These are phyloP conservation scores for Bacillus rossius DNA, from an alignment of 1,140 invertebrate genomes.

Conservation along the genomic window DNA sequence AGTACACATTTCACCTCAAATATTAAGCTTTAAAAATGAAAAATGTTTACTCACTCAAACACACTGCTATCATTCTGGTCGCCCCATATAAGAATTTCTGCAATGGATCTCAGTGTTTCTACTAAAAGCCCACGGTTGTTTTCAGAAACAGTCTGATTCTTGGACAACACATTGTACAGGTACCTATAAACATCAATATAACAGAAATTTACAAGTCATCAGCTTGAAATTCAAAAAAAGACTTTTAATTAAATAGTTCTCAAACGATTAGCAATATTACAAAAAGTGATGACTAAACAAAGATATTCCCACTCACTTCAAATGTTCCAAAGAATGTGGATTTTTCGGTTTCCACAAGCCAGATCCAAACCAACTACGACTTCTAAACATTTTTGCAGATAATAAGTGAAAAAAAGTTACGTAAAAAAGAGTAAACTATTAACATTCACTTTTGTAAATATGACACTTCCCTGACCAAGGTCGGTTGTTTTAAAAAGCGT, in stretches of 20 bases:
- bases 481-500: no score
- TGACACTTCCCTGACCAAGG: no score
- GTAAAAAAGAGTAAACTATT: no score
- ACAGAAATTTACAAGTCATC: constrained; percentile 7
- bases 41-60: constrained; percentile 89
- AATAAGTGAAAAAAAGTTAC: neutral
- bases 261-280: no score
- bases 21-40: no score
- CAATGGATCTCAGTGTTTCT: constrained; percentile 93
- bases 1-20: neutral
- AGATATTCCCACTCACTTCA: constrained; percentile 63
- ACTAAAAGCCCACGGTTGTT: constrained; percentile 92
- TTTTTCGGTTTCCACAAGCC: constrained; percentile 90
- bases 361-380: constrained; percentile 81
- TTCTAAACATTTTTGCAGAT: constrained; percentile 64
- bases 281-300: neutral
- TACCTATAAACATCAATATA: constrained; percentile 56
- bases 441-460: no score
- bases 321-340: constrained; percentile 90
- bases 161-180: constrained; percentile 90
- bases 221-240: no score
- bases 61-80: constrained; percentile 99
- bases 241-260: no score
- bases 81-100: constrained; percentile 99
- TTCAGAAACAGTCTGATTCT: constrained; percentile 96